Percentiles rank a stretch among this genome's conserved stretches.
These are phyloP conservation scores for Spodoptera litura DNA, from an alignment of 1,140 invertebrate genomes.

Conservation along the genomic window DNA sequence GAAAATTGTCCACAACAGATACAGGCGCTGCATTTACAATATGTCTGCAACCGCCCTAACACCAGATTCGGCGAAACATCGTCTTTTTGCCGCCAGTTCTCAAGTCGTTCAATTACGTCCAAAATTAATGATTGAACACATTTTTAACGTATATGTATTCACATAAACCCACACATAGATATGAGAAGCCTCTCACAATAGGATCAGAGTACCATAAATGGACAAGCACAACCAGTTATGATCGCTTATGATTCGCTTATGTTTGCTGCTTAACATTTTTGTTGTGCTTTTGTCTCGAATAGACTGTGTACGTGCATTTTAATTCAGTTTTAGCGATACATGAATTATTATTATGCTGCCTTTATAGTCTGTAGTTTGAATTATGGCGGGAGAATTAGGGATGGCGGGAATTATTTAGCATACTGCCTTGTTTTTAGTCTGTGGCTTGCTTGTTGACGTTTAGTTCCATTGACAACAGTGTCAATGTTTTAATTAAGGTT, in stretches of 20 bases:
- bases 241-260: conserved; percentile 79
- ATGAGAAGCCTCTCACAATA: conserved; percentile 68
- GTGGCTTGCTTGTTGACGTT: background rate
- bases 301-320: conserved; percentile 82
- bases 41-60: conserved; percentile 12
- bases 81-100: conserved; percentile 74
- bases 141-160: conserved; percentile 68
- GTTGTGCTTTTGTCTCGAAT: conserved; percentile 79
- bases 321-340: conserved; percentile 72
- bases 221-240: conserved; percentile 81
- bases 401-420: background rate
- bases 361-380: conserved; percentile 49
- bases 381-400: background rate
- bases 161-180: conserved; percentile 57
- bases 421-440: background rate
- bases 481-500: no score
- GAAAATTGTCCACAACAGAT: background rate
- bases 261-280: conserved; percentile 78
- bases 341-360: conserved; percentile 33
- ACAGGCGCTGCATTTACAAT: background rate
- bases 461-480: background rate
- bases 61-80: conserved; percentile 76
- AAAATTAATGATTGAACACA: conserved; percentile 85
- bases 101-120: conserved; percentile 82
- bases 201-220: conserved; percentile 83